These are phyloP conservation scores for Globicephala melas DNA, from an alignment of 2,113 vertebrate species.

Conservation along the genomic window DNA sequence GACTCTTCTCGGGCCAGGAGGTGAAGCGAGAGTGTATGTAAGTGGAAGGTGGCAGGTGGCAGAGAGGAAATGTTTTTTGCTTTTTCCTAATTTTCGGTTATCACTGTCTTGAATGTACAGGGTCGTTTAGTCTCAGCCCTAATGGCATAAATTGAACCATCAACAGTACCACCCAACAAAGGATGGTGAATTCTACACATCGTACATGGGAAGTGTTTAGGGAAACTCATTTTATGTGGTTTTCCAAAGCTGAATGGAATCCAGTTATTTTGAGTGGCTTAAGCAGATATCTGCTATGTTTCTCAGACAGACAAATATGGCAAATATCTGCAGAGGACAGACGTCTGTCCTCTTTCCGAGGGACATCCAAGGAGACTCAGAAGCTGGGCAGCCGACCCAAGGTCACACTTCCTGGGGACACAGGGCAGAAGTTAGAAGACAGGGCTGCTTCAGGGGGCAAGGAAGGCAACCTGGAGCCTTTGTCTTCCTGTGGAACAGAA, in stretches of 20 bases:
- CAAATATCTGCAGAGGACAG: fast-evolving
- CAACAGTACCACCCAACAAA: fast-evolving
- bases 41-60: background rate
- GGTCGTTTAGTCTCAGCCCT: background rate
- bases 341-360: background rate
- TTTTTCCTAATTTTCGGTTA: background rate
- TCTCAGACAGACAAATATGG: background rate
- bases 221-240: background rate
- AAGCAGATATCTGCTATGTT: background rate
- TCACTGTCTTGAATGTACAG: background rate
- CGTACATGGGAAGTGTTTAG: fast-evolving
- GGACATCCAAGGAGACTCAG: background rate
- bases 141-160: background rate
- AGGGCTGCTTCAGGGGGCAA: background rate
- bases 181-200: too few relatives aligned
- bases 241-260: background rate
- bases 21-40: fast-evolving
- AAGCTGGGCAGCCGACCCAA: too few relatives aligned
- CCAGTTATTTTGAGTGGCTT: background rate
- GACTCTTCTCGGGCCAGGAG: fast-evolving
- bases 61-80: background rate
- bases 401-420: background rate
- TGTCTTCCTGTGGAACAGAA: background rate
- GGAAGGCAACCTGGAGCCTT: too few relatives aligned
- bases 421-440: background rate